These are phyloP conservation scores for Antrozous pallidus DNA, from an alignment of 2,797 vertebrate genomes.

Conservation along the genomic window DNA sequence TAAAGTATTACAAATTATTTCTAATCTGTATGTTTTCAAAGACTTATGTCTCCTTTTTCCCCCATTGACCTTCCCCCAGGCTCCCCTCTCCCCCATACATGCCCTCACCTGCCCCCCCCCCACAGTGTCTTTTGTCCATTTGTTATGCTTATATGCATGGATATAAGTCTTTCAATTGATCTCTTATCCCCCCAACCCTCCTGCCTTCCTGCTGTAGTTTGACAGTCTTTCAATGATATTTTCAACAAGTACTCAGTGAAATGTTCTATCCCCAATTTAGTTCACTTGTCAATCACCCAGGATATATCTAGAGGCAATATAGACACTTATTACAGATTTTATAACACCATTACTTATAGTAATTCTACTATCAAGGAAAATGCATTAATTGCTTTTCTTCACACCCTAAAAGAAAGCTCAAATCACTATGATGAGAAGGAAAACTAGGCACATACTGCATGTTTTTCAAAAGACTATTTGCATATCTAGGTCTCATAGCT, in stretches of 20 bases:
- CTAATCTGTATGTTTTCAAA: no score
- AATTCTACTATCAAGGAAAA: constrained; percentile 34
- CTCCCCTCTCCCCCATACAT: no score
- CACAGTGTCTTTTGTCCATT: no score
- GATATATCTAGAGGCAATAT: not conserved
- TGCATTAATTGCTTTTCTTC: constrained; percentile 29
- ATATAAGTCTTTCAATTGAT: no score
- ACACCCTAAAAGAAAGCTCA: not conserved
- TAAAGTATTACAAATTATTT: no score
- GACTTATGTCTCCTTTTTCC: no score
- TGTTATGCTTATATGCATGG: no score
- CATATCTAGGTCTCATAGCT: not conserved
- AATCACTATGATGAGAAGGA: not conserved
- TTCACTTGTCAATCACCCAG: constrained; percentile 9
- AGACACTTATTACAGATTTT: constrained; percentile 4
- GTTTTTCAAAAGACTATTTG: constrained; percentile 10
- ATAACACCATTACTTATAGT: not conserved
- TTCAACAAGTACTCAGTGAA: not conserved
- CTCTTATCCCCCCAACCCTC: no score
- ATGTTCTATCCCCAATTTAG: not conserved
- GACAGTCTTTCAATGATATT: not conserved
- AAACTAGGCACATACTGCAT: not conserved
- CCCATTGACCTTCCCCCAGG: no score
- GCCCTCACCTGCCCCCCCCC: no score
- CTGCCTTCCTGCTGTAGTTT: no score